Evolutionary conservation across 2,888 invertebrate genomes (phyloP), one percentile per base, ranked within the genome.

Genomic region (Hypena proboscidalis): DNA sequence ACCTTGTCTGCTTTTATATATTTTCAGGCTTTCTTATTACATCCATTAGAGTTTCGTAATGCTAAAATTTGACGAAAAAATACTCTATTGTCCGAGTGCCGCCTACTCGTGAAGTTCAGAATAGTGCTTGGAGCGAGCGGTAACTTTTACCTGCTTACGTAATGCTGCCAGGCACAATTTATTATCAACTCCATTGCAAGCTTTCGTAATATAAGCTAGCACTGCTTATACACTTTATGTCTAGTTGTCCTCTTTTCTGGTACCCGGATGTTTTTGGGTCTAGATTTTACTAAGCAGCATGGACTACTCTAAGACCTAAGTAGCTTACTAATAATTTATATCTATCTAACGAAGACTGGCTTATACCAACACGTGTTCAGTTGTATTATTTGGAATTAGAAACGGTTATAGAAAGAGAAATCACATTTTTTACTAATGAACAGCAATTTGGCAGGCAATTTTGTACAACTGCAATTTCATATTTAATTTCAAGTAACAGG

Each of bases 131-230:
- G 59, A 80, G 80, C 80, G 75, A 83, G 74, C 75, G 82, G 83
- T 82, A 78, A 90, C 89, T 89, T 90, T 90, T 90, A 90, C 89
- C 83, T 77, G 75, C 58, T 89, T 88, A 82, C 83, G 83, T 85
- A 90, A 90, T 63, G 50, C 59, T 67, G 78, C 80, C 85, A 82
- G 80, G 78, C 74, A 85, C 85, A 83, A 85, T 88, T 90, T 89
- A 87, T 83, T 86, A 86, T 85, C 76, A 83, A 73, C 80, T 79
- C 67, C 79, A 83, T 76, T 77, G 76, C 79, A 68, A 86, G 83
- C 85, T 90, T 89, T 90, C 90, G 89, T 84, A 89, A 90, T 82
- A 65, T 81, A 62, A 80, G 80, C 77, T 77, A 81, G 72, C 59
- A 70, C 67, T 72, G 73, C 70, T 77, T 75, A 73, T 75, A 71